Conservation (phyloP, 2,888 invertebrate genomes). For the Tetropium fuscum region DNA sequence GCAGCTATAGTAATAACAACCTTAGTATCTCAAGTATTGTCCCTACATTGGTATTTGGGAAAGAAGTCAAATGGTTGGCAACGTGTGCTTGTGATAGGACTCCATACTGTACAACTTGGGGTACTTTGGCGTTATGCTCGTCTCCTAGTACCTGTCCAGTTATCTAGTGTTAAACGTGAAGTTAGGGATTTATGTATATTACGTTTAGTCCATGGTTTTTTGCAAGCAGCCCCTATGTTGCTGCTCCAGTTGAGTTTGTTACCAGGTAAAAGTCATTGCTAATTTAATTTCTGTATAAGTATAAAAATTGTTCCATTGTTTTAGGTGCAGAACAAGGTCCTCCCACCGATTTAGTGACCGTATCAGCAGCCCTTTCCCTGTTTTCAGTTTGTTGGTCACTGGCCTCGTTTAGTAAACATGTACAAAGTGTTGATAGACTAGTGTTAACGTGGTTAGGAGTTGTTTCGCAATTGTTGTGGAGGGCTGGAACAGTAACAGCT, state of each 20-base stretch:
- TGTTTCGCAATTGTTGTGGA: conserved; percentile 77
- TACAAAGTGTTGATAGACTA: conserved; percentile 85
- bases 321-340: conserved; percentile 36
- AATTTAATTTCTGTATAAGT: neutral
- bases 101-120: conserved; percentile 78
- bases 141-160: conserved; percentile 85
- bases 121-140: conserved; percentile 87
- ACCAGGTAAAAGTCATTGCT: conserved; percentile 43
- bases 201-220: conserved; percentile 87
- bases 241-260: conserved; percentile 84
- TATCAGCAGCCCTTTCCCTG: conserved; percentile 84
- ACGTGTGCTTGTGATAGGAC: conserved; percentile 69
- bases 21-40: conserved; percentile 80
- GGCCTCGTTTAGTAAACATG: conserved; percentile 91
- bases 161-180: conserved; percentile 86
- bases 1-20: conserved; percentile 80
- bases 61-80: conserved; percentile 63
- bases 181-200: conserved; percentile 81
- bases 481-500: conserved; percentile 86
- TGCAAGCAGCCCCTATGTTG: conserved; percentile 90
- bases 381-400: conserved; percentile 93
- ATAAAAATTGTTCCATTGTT: conserved; percentile 15
- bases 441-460: conserved; percentile 69
- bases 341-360: conserved; percentile 81
- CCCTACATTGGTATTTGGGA: conserved; percentile 73